Evolutionary conservation across 92 coral and sea anemone species (phyloP), one percentile per base, ranked within the genome.

Genomic region (Palythoa grandis): DNA sequence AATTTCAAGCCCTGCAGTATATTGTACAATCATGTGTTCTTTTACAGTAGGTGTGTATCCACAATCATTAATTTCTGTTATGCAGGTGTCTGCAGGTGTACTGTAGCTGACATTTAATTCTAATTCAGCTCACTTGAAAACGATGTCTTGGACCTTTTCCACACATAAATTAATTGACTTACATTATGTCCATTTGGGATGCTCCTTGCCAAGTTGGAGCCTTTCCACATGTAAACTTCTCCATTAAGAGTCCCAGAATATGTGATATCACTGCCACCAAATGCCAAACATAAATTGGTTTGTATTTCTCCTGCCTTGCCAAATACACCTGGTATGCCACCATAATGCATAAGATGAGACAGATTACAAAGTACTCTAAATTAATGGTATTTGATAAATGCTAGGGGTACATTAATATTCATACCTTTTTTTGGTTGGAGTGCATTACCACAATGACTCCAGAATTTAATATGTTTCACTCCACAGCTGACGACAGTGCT

Each of bases 251-350:
- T 97, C 29, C 99, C 99, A 71, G 99, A 94, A 78, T 95, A 97
- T 11, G 97, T 97, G 15, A 95, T 82, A 67, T 95, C 99, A 90
- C 91, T 90, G 15, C 95, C 67, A 61, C 93, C 99, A 92, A 97
- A 97, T 47, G 99, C 98, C 70, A 97, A 87, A 73, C 99, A 97
- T 86, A 97, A 89, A 77, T 95, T 97, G 19, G 99, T 97, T 74
- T 97, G 99, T 24, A 97, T 93, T 82, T 97, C 99, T n/a, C 99
- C 99, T 37, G 94, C 97, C 86, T 97, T 97, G 9, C 99, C 99
- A 95, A 97, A 96, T 22, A 97, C 93, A 39, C 99, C 99, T 97
- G 74, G 43, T 12, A 69, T 8, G 2, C 48, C 29, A 69, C 25
- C 47, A 25, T 22, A 13, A 0, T 69, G 50, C 35, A 29, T 1